These are phyloP conservation scores for Corythornis leucogaster DNA, from an alignment of 2,797 vertebrate genomes.

Conservation along the genomic window DNA sequence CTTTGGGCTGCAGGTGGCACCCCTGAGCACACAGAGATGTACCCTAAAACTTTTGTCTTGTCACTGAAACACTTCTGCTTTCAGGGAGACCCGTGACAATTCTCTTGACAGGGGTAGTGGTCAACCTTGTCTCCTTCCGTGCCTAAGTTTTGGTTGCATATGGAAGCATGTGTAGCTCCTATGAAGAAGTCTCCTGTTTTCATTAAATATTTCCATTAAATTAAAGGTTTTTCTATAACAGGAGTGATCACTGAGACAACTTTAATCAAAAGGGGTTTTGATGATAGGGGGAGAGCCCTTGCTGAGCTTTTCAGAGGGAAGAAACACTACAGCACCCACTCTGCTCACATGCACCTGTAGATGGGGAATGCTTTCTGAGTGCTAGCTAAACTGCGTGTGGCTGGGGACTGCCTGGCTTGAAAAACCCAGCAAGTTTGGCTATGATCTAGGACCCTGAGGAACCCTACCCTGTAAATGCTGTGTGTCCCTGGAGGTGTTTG, in stretches of 20 bases:
- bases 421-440: not conserved
- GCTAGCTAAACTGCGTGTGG: not conserved
- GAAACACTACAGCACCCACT: not conserved
- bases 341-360: not conserved
- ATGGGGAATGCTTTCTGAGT: not conserved
- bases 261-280: not conserved
- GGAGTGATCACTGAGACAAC: not conserved
- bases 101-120: not conserved
- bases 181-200: not conserved
- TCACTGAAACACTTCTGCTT: not conserved
- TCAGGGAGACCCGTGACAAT: not conserved
- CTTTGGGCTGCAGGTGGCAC: not conserved
- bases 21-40: not conserved
- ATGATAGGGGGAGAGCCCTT: not conserved
- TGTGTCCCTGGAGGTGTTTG: not conserved
- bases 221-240: not conserved
- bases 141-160: not conserved
- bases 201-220: not conserved
- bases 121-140: not conserved
- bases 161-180: not conserved
- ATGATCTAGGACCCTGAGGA: not conserved
- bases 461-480: not conserved
- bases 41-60: not conserved
- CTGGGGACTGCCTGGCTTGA: not conserved
- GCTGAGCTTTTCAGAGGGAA: not conserved